A percentile compares a stretch with the other conserved stretches of the same genome.
phyloP scores from a whole-genome alignment of 2,797 vertebrate genomes.

The Leptatherina wallacei region DNA sequence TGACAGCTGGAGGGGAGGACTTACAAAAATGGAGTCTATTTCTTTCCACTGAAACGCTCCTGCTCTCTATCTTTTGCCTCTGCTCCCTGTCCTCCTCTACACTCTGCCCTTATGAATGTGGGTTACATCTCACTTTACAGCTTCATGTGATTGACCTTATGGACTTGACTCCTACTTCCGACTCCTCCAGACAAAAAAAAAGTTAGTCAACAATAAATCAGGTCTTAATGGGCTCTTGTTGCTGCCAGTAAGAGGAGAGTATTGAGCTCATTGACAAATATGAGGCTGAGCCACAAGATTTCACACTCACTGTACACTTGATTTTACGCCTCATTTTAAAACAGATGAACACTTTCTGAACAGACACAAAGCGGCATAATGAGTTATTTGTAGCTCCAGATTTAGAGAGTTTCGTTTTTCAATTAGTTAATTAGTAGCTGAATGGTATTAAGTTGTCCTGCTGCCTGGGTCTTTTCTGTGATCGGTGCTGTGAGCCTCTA shows the following conservation, averaged over 20 bases:
- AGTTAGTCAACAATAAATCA: slow-evolving; percentile 58
- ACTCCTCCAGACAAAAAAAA: slow-evolving; percentile 22
- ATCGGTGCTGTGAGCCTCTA: slow-evolving; percentile 49
- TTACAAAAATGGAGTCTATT: slow-evolving; percentile 80
- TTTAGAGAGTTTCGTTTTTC: slow-evolving; percentile 65
- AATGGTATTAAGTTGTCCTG: slow-evolving; percentile 71
- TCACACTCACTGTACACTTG: slow-evolving; percentile 63
- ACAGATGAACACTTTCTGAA: slow-evolving; percentile 45
- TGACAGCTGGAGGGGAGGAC: slow-evolving; percentile 86
- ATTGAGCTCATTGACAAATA: slow-evolving; percentile 64
- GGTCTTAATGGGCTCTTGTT: slow-evolving; percentile 42
- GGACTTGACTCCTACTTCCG: slow-evolving; percentile 37
- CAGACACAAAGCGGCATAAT: slow-evolving; percentile 50
- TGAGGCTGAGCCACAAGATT: slow-evolving; percentile 45
- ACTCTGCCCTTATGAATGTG: slow-evolving; percentile 41
- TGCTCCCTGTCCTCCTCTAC: slow-evolving; percentile 31
- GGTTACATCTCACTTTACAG: slow-evolving; percentile 65
- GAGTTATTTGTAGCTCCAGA: slow-evolving; percentile 56
- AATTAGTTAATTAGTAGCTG: slow-evolving; percentile 76
- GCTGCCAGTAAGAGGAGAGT: slow-evolving; percentile 48
- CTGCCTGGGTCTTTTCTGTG: slow-evolving; percentile 53
- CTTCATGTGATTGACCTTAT: slow-evolving; percentile 67
- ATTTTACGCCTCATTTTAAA: slow-evolving; percentile 71
- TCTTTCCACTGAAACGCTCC: slow-evolving; percentile 74
- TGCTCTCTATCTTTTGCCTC: slow-evolving; percentile 56